Percentiles rank a stretch among this genome's conserved stretches.
Conservation (phyloP, 2,113 vertebrate species). For the Bostrychus sinensis region DNA sequence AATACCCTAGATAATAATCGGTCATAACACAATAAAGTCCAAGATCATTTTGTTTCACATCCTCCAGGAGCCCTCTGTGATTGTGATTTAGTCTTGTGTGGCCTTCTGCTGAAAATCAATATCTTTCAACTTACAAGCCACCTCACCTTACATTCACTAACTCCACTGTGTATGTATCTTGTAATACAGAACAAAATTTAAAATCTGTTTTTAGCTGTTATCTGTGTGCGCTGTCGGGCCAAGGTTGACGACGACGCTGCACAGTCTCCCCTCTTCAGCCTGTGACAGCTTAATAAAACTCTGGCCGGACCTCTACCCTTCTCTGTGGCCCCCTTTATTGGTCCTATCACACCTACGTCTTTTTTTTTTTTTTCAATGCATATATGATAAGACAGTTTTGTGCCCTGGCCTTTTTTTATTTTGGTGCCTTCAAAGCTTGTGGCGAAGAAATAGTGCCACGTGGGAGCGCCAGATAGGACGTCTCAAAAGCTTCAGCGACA, state of each 20-base stretch:
- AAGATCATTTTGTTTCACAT: no score
- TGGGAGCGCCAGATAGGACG: slow-evolving; percentile 33
- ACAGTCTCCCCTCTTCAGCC: slow-evolving; percentile 35
- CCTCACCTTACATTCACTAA: neutral
- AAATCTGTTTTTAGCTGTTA: slow-evolving; percentile 21
- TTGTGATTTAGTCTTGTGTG: no score
- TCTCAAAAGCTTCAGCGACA: slow-evolving; percentile 35
- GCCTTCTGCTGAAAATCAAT: neutral
- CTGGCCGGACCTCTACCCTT: slow-evolving; percentile 32
- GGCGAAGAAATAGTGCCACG: slow-evolving; percentile 44
- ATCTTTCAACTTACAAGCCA: neutral
- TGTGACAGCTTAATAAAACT: slow-evolving; percentile 70
- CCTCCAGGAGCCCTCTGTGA: no score
- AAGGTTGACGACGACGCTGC: slow-evolving; percentile 47
- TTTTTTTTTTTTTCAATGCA: slow-evolving; percentile 57
- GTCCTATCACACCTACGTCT: slow-evolving; percentile 49
- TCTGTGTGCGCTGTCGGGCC: slow-evolving; percentile 21
- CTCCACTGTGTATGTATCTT: neutral
- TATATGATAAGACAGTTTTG: slow-evolving; percentile 57
- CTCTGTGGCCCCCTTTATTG: slow-evolving; percentile 45
- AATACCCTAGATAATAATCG: no score
- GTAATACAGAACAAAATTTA: slow-evolving; percentile 8
- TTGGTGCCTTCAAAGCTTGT: slow-evolving; percentile 31
- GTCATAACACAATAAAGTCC: no score
- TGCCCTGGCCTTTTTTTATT: neutral